phyloP scores from a whole-genome alignment of 1,140 invertebrate genomes.

The Cryptotermes secundus region DNA sequence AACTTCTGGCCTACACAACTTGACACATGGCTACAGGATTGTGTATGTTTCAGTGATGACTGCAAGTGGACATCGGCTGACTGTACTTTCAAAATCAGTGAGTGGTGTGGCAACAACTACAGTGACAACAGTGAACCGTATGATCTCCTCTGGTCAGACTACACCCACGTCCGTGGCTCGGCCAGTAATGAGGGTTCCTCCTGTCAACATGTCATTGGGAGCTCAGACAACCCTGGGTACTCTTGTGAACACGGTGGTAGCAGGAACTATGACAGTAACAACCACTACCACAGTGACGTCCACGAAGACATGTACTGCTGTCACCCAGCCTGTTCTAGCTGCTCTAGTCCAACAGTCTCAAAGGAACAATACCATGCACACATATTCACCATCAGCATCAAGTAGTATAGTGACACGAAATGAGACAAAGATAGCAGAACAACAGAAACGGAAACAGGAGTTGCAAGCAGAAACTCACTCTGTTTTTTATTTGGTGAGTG shows the following conservation, averaged over 20 bases:
- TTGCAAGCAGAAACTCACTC: slow-evolving; percentile 49
- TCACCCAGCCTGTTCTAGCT: slow-evolving; percentile 28
- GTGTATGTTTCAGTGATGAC: slow-evolving; percentile 50
- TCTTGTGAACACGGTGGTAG: not conserved
- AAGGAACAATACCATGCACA: not conserved
- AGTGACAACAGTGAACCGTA: slow-evolving; percentile 35
- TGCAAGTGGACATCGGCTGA: slow-evolving; percentile 54
- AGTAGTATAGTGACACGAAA: slow-evolving; percentile 37
- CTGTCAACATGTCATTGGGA: slow-evolving; percentile 48
- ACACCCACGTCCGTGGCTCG: slow-evolving; percentile 39
- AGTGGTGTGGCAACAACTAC: slow-evolving; percentile 45
- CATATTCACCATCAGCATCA: not conserved
- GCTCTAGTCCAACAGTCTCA: slow-evolving; percentile 24
- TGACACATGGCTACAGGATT: not conserved
- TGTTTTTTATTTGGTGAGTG: slow-evolving; percentile 52
- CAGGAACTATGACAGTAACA: slow-evolving; percentile 25
- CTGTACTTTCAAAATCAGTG: slow-evolving; percentile 54
- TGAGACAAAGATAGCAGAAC: slow-evolving; percentile 42
- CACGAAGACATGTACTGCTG: slow-evolving; percentile 30
- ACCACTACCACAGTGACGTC: slow-evolving; percentile 25
- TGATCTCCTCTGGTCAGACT: not conserved
- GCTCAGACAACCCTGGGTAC: slow-evolving; percentile 39
- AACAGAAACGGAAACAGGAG: slow-evolving; percentile 39
- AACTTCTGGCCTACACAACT: too few relatives aligned
- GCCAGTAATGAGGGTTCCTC: slow-evolving; percentile 53